Conservation (phyloP, 2,797 vertebrate genomes). For the Cossypha niveicapilla region DNA sequence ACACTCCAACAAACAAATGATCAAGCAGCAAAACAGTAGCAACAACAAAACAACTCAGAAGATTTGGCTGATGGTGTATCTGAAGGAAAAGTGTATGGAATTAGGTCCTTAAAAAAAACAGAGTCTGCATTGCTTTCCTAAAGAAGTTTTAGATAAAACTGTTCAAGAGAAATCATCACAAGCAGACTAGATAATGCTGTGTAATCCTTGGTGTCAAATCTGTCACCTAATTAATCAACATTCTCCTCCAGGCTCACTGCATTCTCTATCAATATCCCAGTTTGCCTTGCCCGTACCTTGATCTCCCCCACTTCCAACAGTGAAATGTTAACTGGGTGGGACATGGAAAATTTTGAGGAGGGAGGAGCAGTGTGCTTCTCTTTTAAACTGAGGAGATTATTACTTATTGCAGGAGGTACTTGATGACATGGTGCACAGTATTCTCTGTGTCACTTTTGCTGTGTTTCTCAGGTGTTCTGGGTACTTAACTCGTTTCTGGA, state of each 20-base stretch:
- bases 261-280: neutral
- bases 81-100: neutral
- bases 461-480: neutral
- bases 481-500: neutral
- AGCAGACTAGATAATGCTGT: neutral
- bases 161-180: neutral
- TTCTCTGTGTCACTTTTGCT: neutral
- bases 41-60: neutral
- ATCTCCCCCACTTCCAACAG: neutral
- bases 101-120: neutral
- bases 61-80: neutral
- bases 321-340: neutral
- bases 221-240: neutral
- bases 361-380: rapidly evolving
- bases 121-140: neutral
- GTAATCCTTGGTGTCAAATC: neutral
- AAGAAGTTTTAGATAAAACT: neutral
- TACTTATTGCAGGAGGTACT: neutral
- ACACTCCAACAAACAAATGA: neutral
- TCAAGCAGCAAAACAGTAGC: neutral
- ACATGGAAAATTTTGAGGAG: neutral
- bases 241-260: neutral
- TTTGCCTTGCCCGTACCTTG: neutral
- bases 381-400: neutral
- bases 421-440: neutral